phyloP scores from a whole-genome alignment of 64 coral and sea anemone genomes.

The Stylophora pistillata region DNA sequence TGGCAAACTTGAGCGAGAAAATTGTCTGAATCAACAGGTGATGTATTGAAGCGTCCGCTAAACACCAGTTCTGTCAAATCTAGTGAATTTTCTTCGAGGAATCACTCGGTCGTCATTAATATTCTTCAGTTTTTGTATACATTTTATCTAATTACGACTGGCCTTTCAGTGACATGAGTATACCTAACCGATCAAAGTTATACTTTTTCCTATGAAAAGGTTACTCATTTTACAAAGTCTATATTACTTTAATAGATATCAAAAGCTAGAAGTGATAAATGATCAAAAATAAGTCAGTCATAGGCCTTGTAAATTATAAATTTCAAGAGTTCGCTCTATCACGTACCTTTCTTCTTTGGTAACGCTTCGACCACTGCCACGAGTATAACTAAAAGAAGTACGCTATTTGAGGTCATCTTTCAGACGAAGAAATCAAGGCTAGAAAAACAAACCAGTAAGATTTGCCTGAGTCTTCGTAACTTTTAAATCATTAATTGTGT shows the following conservation, averaged over 20 bases:
- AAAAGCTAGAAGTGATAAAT: neutral
- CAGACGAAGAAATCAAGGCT: neutral
- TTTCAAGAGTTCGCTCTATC: neutral
- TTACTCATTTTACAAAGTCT: neutral
- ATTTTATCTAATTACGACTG: too few species aligned
- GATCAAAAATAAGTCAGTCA: neutral
- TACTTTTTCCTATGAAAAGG: too few species aligned
- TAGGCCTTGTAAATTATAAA: neutral
- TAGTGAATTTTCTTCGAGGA: neutral
- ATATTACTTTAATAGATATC: neutral
- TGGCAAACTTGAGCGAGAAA: neutral
- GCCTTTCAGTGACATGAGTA: too few species aligned
- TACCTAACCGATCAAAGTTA: too few species aligned
- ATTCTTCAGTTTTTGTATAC: too few species aligned
- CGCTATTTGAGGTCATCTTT: neutral
- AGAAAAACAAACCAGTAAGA: neutral
- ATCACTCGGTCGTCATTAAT: neutral
- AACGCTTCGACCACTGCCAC: neutral
- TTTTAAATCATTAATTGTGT: conserved; percentile 1
- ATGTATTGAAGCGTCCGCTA: neutral
- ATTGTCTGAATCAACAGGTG: neutral
- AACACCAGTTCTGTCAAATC: neutral
- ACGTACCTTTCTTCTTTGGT: neutral
- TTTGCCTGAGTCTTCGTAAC: neutral
- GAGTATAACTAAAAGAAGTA: neutral